Base-by-base conservation (phyloP, 2,888 invertebrate genomes). In the Eledona agricola region DNA sequence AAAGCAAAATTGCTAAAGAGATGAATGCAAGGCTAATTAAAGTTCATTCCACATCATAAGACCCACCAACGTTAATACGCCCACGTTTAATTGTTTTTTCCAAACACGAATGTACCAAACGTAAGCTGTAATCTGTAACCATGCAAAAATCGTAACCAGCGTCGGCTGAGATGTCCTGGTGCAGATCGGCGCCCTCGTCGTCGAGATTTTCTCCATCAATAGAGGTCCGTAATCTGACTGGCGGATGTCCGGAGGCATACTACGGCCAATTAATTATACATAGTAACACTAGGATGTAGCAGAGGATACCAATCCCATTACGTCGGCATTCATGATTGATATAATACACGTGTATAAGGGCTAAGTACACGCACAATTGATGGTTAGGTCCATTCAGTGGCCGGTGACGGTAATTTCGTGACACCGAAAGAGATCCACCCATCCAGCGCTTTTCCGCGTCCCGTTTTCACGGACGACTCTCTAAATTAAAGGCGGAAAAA, bases 251-350 rank as follows among this genome's bases (percentile, higher is more conserved):
- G 60, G 57, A 60, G 57, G 58, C 53, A 60, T 59, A 61, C 59
- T 58, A 61, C 59, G 59, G 50, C 57, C 59, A 63, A 63, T 63
- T 63, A 63, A 63, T 63, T 63, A 63, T 61, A 53, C 53, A 53
- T 47, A 53, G 40, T 53, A 47, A 34, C 40, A 42, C 47, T 47
- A 47, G 47, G 35, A 52, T 52, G 52, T 52, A 31, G 35, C 37
- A 53, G 28, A 53, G 53, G 53, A 53, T 53, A 47, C 53, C 53
- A 53, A 47, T 53, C 50, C 55, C 50, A 55, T 55, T 46, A 46
- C 40, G 40, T 12, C 31, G 35, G 45, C 47, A 55, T 51, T 51
- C 55, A 55, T 55, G 55, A 55, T 55, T 55, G 55, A 55, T 55
- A 49, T 50, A 23, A 25, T 50, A 54, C 49, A 54, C 54, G 54